Conservation (phyloP, 1,140 invertebrate genomes). For the Orchestia grillus region DNA sequence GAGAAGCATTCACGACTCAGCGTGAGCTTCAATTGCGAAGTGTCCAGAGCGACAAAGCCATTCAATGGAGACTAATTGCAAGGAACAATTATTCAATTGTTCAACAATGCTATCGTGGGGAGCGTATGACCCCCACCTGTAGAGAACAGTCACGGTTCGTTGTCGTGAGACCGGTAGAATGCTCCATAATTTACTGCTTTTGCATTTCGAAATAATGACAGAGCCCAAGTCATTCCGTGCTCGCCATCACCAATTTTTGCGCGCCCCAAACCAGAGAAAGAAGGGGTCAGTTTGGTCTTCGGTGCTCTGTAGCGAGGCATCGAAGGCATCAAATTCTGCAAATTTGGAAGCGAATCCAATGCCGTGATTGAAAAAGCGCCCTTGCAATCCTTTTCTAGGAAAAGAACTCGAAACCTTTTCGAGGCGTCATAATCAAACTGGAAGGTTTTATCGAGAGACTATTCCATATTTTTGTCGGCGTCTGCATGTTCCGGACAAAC, state of each 20-base stretch:
- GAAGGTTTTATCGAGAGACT: background rate
- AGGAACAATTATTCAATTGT: slow-evolving; percentile 43
- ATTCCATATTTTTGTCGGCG: background rate
- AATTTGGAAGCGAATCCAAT: slow-evolving; percentile 24
- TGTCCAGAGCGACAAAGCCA: background rate
- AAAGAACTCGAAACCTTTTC: slow-evolving; percentile 31
- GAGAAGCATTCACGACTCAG: background rate
- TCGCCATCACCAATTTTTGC: background rate
- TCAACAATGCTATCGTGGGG: slow-evolving; percentile 9
- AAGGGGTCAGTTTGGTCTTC: background rate
- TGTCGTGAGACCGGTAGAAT: slow-evolving; percentile 1
- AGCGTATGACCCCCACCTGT: background rate
- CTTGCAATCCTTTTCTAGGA: background rate
- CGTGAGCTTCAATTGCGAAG: background rate
- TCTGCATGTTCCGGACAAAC: slow-evolving; percentile 13
- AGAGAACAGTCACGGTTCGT: background rate
- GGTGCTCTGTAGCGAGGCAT: background rate
- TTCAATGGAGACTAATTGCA: slow-evolving; percentile 42
- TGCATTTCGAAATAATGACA: slow-evolving; percentile 26
- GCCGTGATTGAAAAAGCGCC: background rate
- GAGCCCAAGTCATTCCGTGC: slow-evolving; percentile 4
- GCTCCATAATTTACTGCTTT: slow-evolving; percentile 25
- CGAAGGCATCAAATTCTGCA: background rate
- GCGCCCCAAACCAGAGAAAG: background rate
- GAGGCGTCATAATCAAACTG: background rate